Evolutionary conservation across 2,113 vertebrate genomes (phyloP), one percentile per base, ranked within the genome.

Genomic region (Carettochelys insculpta): DNA sequence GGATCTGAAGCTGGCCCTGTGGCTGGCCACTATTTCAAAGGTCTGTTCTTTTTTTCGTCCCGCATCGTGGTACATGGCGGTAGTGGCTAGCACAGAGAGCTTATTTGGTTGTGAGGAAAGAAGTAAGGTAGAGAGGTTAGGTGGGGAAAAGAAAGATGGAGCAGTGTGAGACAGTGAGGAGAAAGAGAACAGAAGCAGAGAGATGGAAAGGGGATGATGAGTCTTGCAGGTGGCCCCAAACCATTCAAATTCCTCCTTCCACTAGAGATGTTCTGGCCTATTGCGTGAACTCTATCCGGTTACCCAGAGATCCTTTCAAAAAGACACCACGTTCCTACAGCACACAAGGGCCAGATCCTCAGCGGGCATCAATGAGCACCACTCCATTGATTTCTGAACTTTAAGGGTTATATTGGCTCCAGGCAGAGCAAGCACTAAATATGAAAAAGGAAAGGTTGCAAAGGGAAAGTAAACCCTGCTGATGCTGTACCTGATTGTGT

Each of bases 211-310:
- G 27, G 34, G 48, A 43, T 12, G 58, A 65, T 65, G 34, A n/a
- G 17, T 34, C 58, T 34, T 17, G 14, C 9, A 43, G 75, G 56
- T 20, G 88, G 34, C 31, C 45, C 14, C 47, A 11, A 61, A 38
- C 50, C 1, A 0, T n/a, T 17, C 38, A 82, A 79, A 11, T 9
- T 1, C 2, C 25, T 38, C 11, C 3, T 3, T 50, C 19, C 81
- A 53, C 45, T 19, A 56, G 45, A 51, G 47, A 68, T 13, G 27
- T 65, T 68, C n/a, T 20, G 61, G 34, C 61, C 61, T 68, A 20
- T 20, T 38, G 17, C 4, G 31, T 52, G 41, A 75, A 77, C n/a
- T 29, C 41, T 6, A 48, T 27, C 0, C 0, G 78, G 38, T 38
- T 68, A 68, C 61, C n/a, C 16, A 20, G 19, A 68, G n/a, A 48